Evolutionary conservation across 23 tunicate species (phyloP).

Genomic region (Clavelina lepadiformis): DNA sequence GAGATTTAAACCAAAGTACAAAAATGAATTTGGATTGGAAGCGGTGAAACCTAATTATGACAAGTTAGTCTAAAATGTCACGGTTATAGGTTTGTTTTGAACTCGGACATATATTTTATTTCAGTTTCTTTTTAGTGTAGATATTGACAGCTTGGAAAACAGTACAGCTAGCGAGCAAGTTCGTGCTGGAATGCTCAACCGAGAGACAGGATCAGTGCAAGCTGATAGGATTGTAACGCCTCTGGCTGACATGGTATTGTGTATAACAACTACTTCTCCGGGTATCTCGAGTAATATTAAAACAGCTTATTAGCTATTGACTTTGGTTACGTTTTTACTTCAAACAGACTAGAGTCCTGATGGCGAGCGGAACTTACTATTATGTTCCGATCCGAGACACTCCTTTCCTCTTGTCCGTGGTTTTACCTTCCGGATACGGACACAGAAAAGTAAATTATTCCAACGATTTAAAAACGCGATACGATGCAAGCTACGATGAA

Average conservation of each 20-base stretch:
- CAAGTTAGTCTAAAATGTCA: constrained; percentile 29
- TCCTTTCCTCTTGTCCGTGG: constrained; percentile 53
- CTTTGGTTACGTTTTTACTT: too few species aligned
- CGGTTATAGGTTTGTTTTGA: not conserved
- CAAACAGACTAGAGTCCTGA: constrained; percentile 28
- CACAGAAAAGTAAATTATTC: constrained; percentile 42
- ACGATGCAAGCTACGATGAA: constrained; percentile 28
- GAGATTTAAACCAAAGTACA: constrained; percentile 26
- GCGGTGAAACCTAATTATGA: constrained; percentile 38
- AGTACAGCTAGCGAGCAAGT: constrained; percentile 4
- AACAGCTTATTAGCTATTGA: too few species aligned
- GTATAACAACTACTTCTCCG: too few species aligned
- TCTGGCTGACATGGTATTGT: constrained; percentile 33
- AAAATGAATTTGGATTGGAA: not conserved
- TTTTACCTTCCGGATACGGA: constrained; percentile 63
- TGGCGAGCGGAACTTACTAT: constrained; percentile 35
- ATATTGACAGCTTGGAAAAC: constrained; percentile 33
- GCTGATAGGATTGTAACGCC: constrained; percentile 8
- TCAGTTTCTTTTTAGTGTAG: constrained; percentile 29
- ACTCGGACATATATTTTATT: too few species aligned
- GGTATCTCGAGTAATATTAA: not conserved
- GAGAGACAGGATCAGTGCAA: not conserved
- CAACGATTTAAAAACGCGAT: constrained; percentile 10
- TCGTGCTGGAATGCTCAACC: constrained; percentile 8
- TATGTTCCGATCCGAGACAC: constrained; percentile 34